phyloP scores from a whole-genome alignment of 2,797 vertebrate genomes.

The Pitangus sulphuratus region DNA sequence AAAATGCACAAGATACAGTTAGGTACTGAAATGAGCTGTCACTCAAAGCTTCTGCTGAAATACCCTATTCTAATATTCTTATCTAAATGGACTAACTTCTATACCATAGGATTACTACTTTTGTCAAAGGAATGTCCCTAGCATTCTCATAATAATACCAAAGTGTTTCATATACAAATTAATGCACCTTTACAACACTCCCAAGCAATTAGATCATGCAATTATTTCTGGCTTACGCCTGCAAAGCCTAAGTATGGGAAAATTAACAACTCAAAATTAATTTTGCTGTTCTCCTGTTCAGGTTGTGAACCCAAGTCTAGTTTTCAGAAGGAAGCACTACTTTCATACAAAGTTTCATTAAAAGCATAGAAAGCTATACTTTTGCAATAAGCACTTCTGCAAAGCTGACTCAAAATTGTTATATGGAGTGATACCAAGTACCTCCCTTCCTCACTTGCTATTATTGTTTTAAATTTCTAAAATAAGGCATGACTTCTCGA shows the following conservation, averaged over 20 bases:
- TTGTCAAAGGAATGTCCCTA: neutral
- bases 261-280: neutral
- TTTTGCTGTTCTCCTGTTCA: neutral
- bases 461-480: neutral
- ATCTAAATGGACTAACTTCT: neutral
- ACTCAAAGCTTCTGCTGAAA: neutral
- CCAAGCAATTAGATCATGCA: neutral
- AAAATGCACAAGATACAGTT: neutral
- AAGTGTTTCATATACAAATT: neutral
- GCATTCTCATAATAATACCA: neutral
- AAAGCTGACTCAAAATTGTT: neutral
- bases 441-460: neutral
- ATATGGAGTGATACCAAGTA: fast-evolving
- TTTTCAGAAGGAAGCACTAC: neutral
- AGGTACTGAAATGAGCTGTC: neutral
- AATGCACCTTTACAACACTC: neutral
- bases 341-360: neutral
- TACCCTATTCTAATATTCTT: neutral
- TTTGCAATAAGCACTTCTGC: neutral
- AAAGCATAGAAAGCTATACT: neutral
- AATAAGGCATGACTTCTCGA: neutral
- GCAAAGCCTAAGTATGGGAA: neutral
- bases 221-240: neutral
- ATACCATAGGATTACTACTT: neutral
- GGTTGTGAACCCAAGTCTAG: neutral